phyloP scores from a whole-genome alignment of 2,888 invertebrate species.

The Andrena praecox region DNA sequence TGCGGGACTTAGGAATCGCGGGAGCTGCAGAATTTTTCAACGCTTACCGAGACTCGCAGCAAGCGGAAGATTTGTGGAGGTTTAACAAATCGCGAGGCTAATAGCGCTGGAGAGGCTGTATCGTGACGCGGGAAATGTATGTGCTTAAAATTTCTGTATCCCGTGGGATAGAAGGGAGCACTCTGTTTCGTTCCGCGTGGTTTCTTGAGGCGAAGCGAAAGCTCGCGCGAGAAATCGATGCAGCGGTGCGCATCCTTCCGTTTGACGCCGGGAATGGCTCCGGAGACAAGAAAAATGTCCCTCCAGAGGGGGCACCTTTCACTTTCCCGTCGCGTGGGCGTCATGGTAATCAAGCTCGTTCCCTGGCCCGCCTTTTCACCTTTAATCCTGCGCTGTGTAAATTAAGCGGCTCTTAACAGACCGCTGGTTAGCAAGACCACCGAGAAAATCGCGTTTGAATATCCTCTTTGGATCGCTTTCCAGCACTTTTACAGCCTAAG shows the following conservation, averaged over 20 bases:
- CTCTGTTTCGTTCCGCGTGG: conserved; percentile 8
- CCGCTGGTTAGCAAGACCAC: conserved; percentile 49
- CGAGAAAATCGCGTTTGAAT: conserved; percentile 14
- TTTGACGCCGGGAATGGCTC: conserved; percentile 5
- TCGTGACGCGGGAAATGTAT: no score
- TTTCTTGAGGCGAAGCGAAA: conserved; percentile 5
- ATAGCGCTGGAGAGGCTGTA: neutral
- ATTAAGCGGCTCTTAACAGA: conserved; percentile 55
- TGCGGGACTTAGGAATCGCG: neutral
- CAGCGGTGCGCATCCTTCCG: neutral
- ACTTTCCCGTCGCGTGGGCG: conserved; percentile 31
- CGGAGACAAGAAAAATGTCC: conserved; percentile 53
- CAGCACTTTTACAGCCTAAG: neutral
- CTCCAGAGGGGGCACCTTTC: conserved; percentile 40
- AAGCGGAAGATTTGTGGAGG: neutral
- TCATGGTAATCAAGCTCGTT: conserved; percentile 22
- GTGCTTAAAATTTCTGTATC: neutral
- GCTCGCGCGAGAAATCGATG: conserved; percentile 17
- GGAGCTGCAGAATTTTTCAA: neutral
- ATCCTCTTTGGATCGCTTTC: conserved; percentile 6
- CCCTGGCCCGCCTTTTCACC: conserved; percentile 47
- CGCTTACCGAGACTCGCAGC: neutral
- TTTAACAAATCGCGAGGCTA: neutral
- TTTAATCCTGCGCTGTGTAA: conserved; percentile 45
- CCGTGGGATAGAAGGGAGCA: neutral